A percentile compares a stretch with the other conserved stretches of the same genome.
Evolutionary conservation across 2,888 invertebrate species (phyloP).

Genomic region (Leptarthrus brevirostris): DNA sequence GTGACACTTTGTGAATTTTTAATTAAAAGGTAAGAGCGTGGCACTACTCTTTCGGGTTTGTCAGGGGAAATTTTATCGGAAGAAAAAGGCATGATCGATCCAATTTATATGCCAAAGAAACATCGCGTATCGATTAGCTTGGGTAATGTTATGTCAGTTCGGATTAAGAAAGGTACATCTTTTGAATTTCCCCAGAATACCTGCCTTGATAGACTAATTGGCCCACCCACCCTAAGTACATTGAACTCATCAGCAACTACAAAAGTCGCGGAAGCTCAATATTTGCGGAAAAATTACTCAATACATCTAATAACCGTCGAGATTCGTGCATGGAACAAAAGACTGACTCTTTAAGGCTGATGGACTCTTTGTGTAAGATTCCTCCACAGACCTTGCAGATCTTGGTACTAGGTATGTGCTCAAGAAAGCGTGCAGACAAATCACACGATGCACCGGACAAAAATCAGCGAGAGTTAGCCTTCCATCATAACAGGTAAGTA

Average conservation of each 20-base stretch:
- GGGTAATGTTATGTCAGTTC: not conserved
- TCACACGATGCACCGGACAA: constrained; percentile 39
- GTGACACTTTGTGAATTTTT: constrained; percentile 30
- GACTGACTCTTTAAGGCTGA: constrained; percentile 35
- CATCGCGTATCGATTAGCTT: not conserved
- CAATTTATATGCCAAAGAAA: not conserved
- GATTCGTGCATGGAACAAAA: constrained; percentile 32
- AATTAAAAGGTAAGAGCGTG: constrained; percentile 17
- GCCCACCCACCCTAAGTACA: not conserved
- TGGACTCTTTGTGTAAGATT: constrained; percentile 43
- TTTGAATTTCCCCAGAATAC: no score
- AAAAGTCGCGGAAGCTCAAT: constrained; percentile 6
- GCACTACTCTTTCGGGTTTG: not conserved
- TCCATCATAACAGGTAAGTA: not conserved
- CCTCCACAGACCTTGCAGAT: constrained; percentile 41
- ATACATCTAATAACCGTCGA: constrained; percentile 19
- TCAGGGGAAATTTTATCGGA: not conserved
- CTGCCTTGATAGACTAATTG: no score
- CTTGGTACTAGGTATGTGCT: constrained; percentile 45
- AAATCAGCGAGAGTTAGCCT: constrained; percentile 22
- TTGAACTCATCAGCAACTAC: not conserved
- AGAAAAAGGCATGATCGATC: not conserved
- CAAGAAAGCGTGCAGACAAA: constrained; percentile 51
- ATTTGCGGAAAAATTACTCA: constrained; percentile 14
- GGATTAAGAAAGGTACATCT: not conserved